Evolutionary conservation across 2,113 vertebrate species (phyloP).

Genomic region (Dolichallabes microphthalmus): DNA sequence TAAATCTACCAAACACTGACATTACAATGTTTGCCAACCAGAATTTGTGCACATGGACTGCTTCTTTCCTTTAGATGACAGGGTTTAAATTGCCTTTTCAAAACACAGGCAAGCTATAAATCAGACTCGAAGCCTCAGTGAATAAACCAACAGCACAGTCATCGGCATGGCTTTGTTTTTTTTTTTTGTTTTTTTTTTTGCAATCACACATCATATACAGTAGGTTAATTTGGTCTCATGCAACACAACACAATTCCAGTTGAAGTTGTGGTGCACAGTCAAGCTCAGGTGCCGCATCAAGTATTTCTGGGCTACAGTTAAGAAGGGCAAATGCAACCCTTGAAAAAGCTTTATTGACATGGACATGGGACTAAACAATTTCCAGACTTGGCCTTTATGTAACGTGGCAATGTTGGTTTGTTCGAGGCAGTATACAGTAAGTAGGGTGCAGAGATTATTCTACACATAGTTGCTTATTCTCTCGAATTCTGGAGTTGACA

Average conservation of each 20-base stretch:
- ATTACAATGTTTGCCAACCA: neutral
- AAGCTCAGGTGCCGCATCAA: neutral
- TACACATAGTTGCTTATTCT: neutral
- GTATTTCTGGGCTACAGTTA: neutral
- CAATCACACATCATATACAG: neutral
- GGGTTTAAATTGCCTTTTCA: neutral
- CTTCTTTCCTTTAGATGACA: neutral
- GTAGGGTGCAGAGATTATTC: neutral
- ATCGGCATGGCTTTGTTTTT: neutral
- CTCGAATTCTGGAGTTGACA: neutral
- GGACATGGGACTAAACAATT: neutral
- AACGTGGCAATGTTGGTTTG: neutral
- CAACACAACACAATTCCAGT: neutral
- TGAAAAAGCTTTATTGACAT: neutral
- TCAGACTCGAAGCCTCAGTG: neutral
- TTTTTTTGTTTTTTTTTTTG: neutral
- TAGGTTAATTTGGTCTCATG: neutral
- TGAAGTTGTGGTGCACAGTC: neutral
- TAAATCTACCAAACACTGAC: neutral
- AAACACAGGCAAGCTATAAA: neutral
- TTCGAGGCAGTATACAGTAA: neutral
- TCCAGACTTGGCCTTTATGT: neutral
- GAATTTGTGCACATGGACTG: neutral
- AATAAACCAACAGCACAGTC: neutral
- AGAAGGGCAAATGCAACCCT: neutral